Evolutionary conservation across 1,140 invertebrate species (phyloP).

Genomic region (Planococcus citri): DNA sequence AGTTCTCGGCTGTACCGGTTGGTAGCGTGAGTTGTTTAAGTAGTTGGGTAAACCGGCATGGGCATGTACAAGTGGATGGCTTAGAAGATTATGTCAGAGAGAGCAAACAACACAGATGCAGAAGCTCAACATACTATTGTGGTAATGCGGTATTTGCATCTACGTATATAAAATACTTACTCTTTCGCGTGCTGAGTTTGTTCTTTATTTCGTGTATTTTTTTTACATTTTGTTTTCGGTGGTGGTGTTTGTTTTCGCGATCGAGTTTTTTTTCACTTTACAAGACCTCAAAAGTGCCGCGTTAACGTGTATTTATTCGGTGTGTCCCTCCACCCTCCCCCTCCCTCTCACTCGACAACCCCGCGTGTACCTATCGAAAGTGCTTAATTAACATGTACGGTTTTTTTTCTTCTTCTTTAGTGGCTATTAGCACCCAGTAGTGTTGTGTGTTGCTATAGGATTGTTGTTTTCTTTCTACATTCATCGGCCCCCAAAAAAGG

Average conservation of each 20-base stretch:
- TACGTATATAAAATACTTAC: too few relatives aligned
- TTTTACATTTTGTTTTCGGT: neutral
- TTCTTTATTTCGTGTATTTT: neutral
- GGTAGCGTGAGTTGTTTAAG: neutral
- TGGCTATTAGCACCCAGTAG: neutral
- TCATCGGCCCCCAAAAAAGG: neutral
- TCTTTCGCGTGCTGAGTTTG: neutral
- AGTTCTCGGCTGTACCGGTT: neutral
- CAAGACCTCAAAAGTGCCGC: too few relatives aligned
- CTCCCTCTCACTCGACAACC: too few relatives aligned
- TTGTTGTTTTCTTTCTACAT: neutral
- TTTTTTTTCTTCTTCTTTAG: too few relatives aligned
- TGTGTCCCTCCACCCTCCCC: too few relatives aligned
- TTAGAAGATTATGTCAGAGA: neutral
- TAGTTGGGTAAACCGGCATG: neutral
- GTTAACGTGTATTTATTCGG: neutral
- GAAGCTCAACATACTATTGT: neutral
- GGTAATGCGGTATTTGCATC: neutral
- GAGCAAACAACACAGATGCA: neutral
- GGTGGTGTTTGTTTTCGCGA: too few relatives aligned
- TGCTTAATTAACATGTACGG: too few relatives aligned
- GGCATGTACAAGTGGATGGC: neutral
- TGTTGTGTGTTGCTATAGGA: neutral
- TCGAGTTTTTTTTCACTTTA: too few relatives aligned
- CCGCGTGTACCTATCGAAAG: too few relatives aligned